A percentile compares a stretch with the other conserved stretches of the same genome.
Conservation (phyloP, 2,113 vertebrate species). For the Petrocephalus microphthalmus region DNA sequence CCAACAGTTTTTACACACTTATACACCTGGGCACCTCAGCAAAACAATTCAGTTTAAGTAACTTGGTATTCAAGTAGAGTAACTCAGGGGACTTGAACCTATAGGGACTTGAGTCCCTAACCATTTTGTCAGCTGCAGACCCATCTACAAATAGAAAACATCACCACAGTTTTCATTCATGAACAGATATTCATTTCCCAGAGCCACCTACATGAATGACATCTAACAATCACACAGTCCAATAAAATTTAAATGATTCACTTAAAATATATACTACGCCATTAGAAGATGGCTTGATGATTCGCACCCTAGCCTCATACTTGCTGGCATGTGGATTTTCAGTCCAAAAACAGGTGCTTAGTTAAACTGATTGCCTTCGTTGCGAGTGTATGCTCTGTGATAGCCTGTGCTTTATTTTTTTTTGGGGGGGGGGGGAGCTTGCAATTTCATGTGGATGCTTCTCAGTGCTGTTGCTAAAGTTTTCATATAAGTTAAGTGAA, state of each 20-base stretch:
- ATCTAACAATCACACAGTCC: neutral
- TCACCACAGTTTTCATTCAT: neutral
- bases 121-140: neutral
- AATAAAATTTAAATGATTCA: neutral
- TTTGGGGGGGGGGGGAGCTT: neutral
- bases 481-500: neutral
- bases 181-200: neutral
- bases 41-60: neutral
- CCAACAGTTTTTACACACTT: neutral
- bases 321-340: neutral
- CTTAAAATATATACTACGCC: neutral
- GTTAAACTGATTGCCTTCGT: neutral
- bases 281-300: neutral
- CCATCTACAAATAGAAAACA: neutral
- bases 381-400: neutral
- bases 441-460: neutral
- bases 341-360: neutral
- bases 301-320: neutral
- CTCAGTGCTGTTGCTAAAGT: neutral
- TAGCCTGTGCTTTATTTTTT: too few species aligned
- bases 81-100: neutral
- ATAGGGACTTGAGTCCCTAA: neutral
- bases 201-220: neutral
- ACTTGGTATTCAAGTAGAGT: neutral
- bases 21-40: neutral